Percentiles rank a stretch among this genome's conserved stretches.
These are phyloP conservation scores for Suncus etruscus DNA, from an alignment of 2,113 vertebrate species.

Conservation along the genomic window DNA sequence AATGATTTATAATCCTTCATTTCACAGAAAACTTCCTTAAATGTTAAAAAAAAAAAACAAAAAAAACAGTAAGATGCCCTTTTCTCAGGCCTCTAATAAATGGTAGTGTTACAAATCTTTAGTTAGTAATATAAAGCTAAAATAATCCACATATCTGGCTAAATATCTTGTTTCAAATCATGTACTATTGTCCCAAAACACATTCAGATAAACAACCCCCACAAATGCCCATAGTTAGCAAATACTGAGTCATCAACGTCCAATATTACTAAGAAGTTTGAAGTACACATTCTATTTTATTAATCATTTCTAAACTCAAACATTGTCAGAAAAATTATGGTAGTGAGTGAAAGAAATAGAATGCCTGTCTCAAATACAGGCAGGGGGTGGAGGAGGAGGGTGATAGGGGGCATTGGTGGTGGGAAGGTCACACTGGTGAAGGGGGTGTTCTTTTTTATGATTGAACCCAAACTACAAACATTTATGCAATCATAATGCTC, in stretches of 20 bases:
- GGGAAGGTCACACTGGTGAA: too few species aligned
- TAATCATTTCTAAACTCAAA: neutral
- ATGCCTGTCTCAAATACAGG: too few species aligned
- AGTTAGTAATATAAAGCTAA: conserved; percentile 13
- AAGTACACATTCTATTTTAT: neutral
- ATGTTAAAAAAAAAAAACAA: too few species aligned
- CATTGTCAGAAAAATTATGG: neutral
- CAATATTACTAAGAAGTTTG: conserved; percentile 29
- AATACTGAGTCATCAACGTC: conserved; percentile 13
- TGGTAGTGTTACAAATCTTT: neutral
- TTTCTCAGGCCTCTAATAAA: neutral
- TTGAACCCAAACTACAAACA: too few species aligned
- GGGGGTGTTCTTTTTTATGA: too few species aligned
- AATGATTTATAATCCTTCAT: conserved; percentile 44
- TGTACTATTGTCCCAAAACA: too few species aligned
- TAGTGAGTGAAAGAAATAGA: too few species aligned
- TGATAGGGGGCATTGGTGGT: too few species aligned
- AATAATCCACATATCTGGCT: conserved; percentile 11
- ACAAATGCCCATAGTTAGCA: neutral
- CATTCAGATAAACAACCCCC: too few species aligned
- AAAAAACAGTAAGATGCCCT: neutral
- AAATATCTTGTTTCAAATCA: conserved; percentile 11
- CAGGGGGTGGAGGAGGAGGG: too few species aligned
- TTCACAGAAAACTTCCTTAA: neutral
- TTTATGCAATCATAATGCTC: too few species aligned